Evolutionary conservation across 2,888 invertebrate genomes (phyloP).

Genomic region (Oasisia sp.): DNA sequence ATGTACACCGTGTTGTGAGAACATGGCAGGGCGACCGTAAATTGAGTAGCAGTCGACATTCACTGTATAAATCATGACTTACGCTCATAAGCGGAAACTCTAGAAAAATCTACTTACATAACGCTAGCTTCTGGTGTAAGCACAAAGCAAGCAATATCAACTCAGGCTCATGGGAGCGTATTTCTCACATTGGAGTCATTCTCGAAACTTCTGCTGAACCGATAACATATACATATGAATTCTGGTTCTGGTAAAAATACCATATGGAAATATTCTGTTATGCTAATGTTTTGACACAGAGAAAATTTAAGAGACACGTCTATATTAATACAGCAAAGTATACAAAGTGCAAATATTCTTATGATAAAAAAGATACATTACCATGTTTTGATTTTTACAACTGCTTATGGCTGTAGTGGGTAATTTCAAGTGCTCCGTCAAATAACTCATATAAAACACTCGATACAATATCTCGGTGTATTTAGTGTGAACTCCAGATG

Average conservation of each 20-base stretch:
- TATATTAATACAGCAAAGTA: neutral
- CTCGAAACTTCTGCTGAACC: neutral
- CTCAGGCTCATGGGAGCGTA: no score
- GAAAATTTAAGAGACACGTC: neutral
- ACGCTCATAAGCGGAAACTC: neutral
- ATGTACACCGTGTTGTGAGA: neutral
- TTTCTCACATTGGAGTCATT: neutral
- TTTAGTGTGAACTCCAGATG: neutral
- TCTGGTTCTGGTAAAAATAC: neutral
- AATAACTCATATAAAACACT: neutral
- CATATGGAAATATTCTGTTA: neutral
- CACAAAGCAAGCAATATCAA: neutral
- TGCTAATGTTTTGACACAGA: neutral
- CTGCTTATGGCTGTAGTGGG: neutral
- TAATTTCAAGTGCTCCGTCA: neutral
- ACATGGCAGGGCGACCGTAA: neutral
- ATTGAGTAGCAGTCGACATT: neutral
- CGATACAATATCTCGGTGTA: neutral
- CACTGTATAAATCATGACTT: constrained; percentile 13
- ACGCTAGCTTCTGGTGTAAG: neutral
- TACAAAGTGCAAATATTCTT: neutral
- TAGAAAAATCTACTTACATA: constrained; percentile 13
- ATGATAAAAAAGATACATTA: neutral
- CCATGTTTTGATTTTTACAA: neutral
- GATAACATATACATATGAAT: neutral